Evolutionary conservation across 2,888 invertebrate species (phyloP).

Genomic region (Meteorus cinctellus): DNA sequence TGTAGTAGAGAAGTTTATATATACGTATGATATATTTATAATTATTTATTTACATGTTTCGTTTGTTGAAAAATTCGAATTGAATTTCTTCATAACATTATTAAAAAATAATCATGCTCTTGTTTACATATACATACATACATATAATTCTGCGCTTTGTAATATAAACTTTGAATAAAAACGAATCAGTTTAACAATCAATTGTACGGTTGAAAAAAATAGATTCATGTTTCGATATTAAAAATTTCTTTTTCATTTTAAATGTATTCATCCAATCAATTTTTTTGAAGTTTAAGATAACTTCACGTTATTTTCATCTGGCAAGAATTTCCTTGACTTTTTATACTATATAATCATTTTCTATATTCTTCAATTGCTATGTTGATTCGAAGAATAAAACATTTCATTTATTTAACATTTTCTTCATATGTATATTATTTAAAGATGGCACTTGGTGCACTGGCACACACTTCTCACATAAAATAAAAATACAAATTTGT

Average conservation of each 20-base stretch:
- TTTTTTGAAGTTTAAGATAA: background rate
- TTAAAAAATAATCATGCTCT: slow-evolving; percentile 1
- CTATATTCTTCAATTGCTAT: background rate
- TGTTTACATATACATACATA: background rate
- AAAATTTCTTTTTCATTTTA: background rate
- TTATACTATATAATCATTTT: background rate
- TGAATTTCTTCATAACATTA: slow-evolving; percentile 1
- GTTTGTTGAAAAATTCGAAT: background rate
- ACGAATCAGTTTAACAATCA: background rate
- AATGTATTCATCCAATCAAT: background rate
- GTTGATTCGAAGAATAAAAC: background rate
- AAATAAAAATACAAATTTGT: slow-evolving; percentile 27
- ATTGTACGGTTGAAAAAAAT: background rate
- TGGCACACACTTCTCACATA: slow-evolving; percentile 57
- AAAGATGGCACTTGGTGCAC: slow-evolving; percentile 70
- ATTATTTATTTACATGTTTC: slow-evolving; percentile 10
- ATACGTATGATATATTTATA: slow-evolving; percentile 7
- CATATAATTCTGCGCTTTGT: slow-evolving; percentile 3
- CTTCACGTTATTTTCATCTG: background rate
- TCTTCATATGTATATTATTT: slow-evolving; percentile 1
- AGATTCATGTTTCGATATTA: background rate
- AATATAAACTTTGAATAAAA: slow-evolving; percentile 7
- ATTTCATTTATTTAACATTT: background rate
- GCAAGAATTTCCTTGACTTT: background rate
- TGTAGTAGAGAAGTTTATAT: background rate